Conservation (phyloP, 37 sponge, comb jelly and placozoan species). For the Haliclona indistincta region DNA sequence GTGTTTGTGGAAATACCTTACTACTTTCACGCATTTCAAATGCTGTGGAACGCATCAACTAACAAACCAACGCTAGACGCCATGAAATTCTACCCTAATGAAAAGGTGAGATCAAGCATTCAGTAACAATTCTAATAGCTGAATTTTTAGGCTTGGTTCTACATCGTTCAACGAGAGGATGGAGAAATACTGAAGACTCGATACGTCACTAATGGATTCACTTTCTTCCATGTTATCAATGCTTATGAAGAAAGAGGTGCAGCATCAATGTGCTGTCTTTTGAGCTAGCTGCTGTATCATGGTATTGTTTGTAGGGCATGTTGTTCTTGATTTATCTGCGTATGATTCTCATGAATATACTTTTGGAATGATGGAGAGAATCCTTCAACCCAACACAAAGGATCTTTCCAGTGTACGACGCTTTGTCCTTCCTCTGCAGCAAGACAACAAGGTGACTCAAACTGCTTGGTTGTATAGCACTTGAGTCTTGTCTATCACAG, state of each 20-base stretch:
- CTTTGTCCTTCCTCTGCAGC: slow-evolving; percentile 13
- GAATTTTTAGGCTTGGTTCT: slow-evolving; percentile 5
- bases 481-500: background rate
- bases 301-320: too few species aligned
- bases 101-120: background rate
- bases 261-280: too few species aligned
- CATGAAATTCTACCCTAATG: too few species aligned
- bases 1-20: slow-evolving; percentile 16
- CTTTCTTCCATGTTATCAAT: slow-evolving; percentile 13
- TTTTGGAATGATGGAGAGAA: too few species aligned
- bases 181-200: background rate
- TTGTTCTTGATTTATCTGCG: too few species aligned
- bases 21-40: background rate
- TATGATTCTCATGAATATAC: too few species aligned
- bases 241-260: slow-evolving; percentile 30
- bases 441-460: slow-evolving; percentile 7
- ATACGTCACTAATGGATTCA: background rate
- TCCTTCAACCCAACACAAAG: too few species aligned
- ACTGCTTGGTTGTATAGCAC: too few species aligned
- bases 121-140: background rate
- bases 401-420: too few species aligned
- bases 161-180: slow-evolving; percentile 2
- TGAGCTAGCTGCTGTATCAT: too few species aligned
- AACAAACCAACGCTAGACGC: background rate
- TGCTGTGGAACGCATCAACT: background rate